Percentiles rank a stretch among this genome's conserved stretches.
Conservation (phyloP, 1,140 invertebrate genomes). For the Cherax quadricarinatus region DNA sequence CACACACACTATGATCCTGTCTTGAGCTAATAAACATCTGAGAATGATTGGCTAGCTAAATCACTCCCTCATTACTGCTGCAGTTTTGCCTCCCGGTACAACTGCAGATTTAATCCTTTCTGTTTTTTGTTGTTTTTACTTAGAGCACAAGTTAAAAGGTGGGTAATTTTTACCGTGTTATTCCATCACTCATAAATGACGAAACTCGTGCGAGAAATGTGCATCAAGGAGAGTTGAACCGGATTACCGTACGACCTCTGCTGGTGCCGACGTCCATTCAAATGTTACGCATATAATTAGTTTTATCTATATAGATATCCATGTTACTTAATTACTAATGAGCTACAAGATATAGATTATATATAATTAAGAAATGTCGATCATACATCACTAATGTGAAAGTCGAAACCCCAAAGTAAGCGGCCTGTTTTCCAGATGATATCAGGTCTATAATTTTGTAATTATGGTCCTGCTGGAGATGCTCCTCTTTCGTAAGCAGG, state of each 20-base stretch:
- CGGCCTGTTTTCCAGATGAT: neutral
- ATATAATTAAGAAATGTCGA: neutral
- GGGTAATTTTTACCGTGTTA: neutral
- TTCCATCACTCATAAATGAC: neutral
- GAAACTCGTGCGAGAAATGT: neutral
- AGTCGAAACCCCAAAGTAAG: neutral
- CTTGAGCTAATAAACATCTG: neutral
- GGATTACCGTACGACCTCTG: neutral
- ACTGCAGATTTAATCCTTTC: too few relatives aligned
- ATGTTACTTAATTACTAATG: neutral
- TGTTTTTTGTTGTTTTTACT: too few relatives aligned
- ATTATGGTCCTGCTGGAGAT: neutral
- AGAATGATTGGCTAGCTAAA: neutral
- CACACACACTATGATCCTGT: neutral
- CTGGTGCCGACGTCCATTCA: neutral
- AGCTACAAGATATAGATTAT: neutral
- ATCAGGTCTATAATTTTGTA: conserved; percentile 1
- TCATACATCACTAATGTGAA: neutral
- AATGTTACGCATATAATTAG: neutral
- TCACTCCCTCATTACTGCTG: too few relatives aligned
- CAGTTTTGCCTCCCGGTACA: too few relatives aligned
- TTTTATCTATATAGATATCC: neutral
- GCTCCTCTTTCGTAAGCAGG: neutral
- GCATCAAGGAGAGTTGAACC: neutral
- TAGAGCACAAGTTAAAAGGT: too few relatives aligned